Conservation (phyloP, 2,888 invertebrate genomes). For the Priocnemis perturbator region DNA sequence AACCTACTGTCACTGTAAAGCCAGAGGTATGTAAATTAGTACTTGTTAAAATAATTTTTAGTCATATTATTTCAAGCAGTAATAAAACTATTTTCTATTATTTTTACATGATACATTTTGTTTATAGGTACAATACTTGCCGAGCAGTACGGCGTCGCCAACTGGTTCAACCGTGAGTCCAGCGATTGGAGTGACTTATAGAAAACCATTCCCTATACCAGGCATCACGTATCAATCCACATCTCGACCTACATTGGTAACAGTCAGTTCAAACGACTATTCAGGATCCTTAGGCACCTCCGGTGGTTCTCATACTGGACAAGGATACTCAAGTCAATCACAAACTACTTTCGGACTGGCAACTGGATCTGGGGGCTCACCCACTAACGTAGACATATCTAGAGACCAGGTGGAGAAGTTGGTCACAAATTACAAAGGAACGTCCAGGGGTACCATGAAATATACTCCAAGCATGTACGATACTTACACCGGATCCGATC, state of each 20-base stretch:
- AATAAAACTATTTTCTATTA: no score
- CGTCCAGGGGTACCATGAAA: conserved; percentile 57
- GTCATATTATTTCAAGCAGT: no score
- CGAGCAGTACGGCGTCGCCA: conserved; percentile 17
- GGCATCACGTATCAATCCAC: conserved; percentile 45
- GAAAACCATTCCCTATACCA: conserved; percentile 53
- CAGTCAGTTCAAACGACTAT: conserved; percentile 17
- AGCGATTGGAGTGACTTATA: conserved; percentile 53
- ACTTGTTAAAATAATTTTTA: no score
- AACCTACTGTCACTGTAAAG: conserved; percentile 23
- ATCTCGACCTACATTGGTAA: conserved; percentile 18
- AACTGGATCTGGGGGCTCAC: conserved; percentile 41
- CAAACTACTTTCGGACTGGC: conserved; percentile 20
- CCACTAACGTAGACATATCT: conserved; percentile 45
- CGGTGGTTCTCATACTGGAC: conserved; percentile 34
- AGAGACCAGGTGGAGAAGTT: conserved; percentile 52
- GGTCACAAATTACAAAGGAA: conserved; percentile 52
- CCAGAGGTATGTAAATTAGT: conserved; percentile 23
- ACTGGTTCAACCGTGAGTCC: conserved; percentile 46
- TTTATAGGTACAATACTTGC: conserved; percentile 25
- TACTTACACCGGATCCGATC: conserved; percentile 30
- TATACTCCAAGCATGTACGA: conserved; percentile 59
- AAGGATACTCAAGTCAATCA: conserved; percentile 27
- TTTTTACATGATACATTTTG: no score
- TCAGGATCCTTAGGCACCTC: conserved; percentile 44